Evolutionary conservation across 2,797 vertebrate genomes (phyloP).

Genomic region (Neopelma chrysocephalum): DNA sequence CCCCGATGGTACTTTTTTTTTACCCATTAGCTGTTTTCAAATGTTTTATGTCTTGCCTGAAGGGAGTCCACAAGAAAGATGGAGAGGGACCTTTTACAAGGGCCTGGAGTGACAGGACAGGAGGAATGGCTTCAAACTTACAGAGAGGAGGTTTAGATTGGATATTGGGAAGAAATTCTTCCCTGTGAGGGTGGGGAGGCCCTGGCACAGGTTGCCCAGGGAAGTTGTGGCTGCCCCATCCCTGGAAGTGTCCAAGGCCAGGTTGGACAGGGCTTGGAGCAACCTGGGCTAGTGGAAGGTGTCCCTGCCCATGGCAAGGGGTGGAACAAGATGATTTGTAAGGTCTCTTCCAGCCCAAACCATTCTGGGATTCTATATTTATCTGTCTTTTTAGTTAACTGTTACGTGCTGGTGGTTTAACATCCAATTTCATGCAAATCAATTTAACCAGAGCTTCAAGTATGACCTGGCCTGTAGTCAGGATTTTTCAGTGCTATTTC

Average conservation of each 20-base stretch:
- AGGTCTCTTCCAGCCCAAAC: not conserved
- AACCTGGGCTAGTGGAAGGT: accelerated
- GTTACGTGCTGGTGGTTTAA: not conserved
- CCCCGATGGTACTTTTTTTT: accelerated
- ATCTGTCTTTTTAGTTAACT: not conserved
- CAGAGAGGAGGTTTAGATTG: not conserved
- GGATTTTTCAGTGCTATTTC: not conserved
- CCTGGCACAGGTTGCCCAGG: not conserved
- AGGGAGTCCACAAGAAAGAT: not conserved
- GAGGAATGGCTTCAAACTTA: not conserved
- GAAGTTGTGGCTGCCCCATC: not conserved
- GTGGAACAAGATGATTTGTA: accelerated
- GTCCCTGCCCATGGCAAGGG: not conserved
- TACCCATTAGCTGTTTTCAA: not conserved
- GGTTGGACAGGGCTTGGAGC: accelerated
- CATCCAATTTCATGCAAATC: not conserved
- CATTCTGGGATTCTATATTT: not conserved
- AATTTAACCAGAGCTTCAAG: not conserved
- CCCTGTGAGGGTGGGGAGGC: accelerated
- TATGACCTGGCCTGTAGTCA: not conserved
- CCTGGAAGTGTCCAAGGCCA: not conserved
- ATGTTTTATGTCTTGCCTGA: not conserved
- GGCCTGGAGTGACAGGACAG: not conserved
- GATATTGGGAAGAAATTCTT: accelerated
- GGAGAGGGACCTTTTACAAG: not conserved